Conservation (phyloP, 2,113 vertebrate genomes). For the Herpailurus yagouaroundi region DNA sequence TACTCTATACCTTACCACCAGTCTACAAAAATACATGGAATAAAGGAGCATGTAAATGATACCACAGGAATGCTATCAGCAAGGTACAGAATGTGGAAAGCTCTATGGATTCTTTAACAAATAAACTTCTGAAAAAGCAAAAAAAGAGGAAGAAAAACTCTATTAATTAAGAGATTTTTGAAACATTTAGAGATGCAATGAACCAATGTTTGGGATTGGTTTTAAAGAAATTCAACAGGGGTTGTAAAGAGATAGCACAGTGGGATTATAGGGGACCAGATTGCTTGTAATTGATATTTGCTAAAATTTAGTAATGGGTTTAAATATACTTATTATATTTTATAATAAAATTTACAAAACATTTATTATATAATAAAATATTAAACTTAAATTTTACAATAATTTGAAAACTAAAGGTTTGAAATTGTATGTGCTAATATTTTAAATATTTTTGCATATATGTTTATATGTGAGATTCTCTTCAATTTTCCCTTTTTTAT, state of each 20-base stretch:
- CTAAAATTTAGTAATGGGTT: background rate
- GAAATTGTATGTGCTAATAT: background rate
- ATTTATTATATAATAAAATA: background rate
- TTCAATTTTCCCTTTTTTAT: background rate
- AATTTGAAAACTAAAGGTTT: background rate
- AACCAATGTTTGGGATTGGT: background rate
- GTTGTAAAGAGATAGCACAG: background rate
- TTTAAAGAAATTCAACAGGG: background rate
- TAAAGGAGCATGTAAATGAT: background rate
- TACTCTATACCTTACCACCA: background rate
- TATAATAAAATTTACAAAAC: background rate
- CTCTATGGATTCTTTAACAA: background rate
- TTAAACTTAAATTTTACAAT: background rate
- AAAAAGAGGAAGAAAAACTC: background rate
- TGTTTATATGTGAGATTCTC: background rate
- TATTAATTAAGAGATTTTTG: background rate
- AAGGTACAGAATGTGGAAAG: background rate
- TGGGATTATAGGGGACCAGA: background rate
- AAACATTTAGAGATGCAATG: slow-evolving; percentile 12
- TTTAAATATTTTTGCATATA: background rate
- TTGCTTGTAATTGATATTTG: background rate
- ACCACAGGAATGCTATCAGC: background rate
- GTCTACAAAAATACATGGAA: background rate
- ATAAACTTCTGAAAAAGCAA: background rate
- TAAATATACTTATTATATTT: background rate